Base-by-base conservation (phyloP, 2,113 vertebrate species). In the Platichthys flesus region DNA sequence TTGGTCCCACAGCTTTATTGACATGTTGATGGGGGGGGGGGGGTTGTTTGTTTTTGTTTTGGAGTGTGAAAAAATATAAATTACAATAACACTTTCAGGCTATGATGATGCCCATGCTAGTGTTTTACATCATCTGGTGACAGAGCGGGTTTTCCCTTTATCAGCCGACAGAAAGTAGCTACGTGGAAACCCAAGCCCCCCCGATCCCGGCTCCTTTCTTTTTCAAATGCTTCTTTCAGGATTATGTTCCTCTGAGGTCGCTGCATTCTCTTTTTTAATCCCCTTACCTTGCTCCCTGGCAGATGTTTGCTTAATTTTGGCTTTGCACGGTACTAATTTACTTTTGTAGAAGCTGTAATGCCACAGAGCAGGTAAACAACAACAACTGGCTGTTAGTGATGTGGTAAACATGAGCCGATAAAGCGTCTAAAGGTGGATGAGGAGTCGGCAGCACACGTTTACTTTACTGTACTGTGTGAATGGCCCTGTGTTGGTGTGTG, bases 241-340 rank as follows among this genome's bases (percentile, higher is more conserved):
- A 81, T 87, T 71, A 82, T 74, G 71, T 82, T 85, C 72, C 35
- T 71, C 64, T 52, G 20, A 84, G 51, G 60, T 76, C n/a, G 40
- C 74, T 70, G 47, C 47, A 67, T 71, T 81, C 75, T 81, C 75
- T 70, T 77, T 31, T 12, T 81, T 84, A 87, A 92, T 90, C 80
- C 86, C 74, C 65, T 86, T 76, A 62, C 81, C 69, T 69, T 74
- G 35, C 66, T 85, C 74, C 72, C 70, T 68, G 60, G 78, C 85
- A 89, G 87, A 80, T 81, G 80, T 85, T 87, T 88, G 79, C 79
- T 77, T 83, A 70, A 85, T 87, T 87, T 78, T 74, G 40, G 47
- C 59, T 42, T 82, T 35, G 71, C 66, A 71, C 12, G 49, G 21
- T 40, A 61, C 70, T 79, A 61, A 88, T 88, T 90, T 88, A 76